Evolutionary conservation across 2,888 invertebrate species (phyloP).

Genomic region (Seira ritae): DNA sequence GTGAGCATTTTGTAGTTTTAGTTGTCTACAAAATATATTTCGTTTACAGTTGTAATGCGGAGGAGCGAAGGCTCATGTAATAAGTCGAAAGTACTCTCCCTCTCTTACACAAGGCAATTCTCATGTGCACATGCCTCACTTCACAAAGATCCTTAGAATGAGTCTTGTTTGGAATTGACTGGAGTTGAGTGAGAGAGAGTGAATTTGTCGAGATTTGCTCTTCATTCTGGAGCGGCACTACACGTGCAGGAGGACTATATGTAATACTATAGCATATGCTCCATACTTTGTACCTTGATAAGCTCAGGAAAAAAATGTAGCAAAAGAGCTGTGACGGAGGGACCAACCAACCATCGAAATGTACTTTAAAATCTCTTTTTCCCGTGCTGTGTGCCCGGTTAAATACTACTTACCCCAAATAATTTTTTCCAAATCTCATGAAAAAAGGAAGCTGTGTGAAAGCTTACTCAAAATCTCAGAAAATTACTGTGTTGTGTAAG

Average conservation of each 20-base stretch:
- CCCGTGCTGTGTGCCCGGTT: neutral
- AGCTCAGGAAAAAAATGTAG: neutral
- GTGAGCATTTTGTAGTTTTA: neutral
- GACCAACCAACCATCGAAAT: no score
- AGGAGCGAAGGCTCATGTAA: neutral
- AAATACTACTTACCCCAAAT: neutral
- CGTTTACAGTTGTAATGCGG: neutral
- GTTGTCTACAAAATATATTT: neutral
- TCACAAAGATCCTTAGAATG: conserved; percentile 5
- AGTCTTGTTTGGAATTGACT: neutral
- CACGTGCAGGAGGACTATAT: neutral
- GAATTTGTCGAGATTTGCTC: neutral
- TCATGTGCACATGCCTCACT: conserved; percentile 32
- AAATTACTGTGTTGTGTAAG: no score
- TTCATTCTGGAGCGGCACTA: neutral
- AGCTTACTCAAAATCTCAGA: neutral
- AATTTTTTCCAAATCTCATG: neutral
- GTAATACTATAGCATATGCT: no score
- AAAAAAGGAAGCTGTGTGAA: neutral
- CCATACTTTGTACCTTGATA: neutral
- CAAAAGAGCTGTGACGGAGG: no score
- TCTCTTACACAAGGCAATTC: conserved; percentile 2
- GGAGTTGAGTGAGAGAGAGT: neutral
- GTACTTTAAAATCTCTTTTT: neutral
- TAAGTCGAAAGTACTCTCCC: neutral